Evolutionary conservation across 1,140 invertebrate genomes (phyloP).

Genomic region (Elysia chlorotica): DNA sequence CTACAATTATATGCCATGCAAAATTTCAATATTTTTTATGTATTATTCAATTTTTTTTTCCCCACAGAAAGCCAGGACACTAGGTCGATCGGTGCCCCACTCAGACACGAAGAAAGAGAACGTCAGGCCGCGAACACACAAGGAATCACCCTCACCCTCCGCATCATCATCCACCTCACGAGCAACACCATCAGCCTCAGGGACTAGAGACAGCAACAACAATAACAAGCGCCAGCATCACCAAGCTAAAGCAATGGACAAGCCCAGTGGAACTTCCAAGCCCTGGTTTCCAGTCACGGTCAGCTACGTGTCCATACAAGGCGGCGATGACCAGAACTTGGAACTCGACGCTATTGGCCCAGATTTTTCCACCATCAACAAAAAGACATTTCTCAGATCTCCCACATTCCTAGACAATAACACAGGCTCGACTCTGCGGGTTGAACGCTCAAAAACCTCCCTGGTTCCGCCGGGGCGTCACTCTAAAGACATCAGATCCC

Average conservation of each 20-base stretch:
- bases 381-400: constrained; percentile 15
- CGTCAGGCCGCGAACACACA: constrained; percentile 3
- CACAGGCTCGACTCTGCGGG: not conserved
- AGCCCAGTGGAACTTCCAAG: constrained; percentile 8
- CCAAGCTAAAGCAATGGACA: not conserved
- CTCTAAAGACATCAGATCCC: no score
- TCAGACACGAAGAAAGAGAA: not conserved
- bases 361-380: constrained; percentile 1
- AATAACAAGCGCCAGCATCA: not conserved
- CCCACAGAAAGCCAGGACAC: constrained; percentile 25
- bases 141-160: not conserved
- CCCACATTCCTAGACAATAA: not conserved
- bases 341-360: constrained; percentile 11
- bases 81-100: constrained; percentile 4
- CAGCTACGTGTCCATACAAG: constrained; percentile 40
- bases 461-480: not conserved
- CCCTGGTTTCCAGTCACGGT: constrained; percentile 32
- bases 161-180: not conserved
- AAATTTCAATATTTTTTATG: no score
- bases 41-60: not conserved
- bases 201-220: not conserved
- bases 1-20: no score
- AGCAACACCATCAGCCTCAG: not conserved
- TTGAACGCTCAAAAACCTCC: not conserved
- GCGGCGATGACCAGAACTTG: constrained; percentile 16